Percentiles rank a stretch among this genome's conserved stretches.
These are phyloP conservation scores for Julus scandinavius DNA, from an alignment of 2,888 invertebrate species.

Conservation along the genomic window DNA sequence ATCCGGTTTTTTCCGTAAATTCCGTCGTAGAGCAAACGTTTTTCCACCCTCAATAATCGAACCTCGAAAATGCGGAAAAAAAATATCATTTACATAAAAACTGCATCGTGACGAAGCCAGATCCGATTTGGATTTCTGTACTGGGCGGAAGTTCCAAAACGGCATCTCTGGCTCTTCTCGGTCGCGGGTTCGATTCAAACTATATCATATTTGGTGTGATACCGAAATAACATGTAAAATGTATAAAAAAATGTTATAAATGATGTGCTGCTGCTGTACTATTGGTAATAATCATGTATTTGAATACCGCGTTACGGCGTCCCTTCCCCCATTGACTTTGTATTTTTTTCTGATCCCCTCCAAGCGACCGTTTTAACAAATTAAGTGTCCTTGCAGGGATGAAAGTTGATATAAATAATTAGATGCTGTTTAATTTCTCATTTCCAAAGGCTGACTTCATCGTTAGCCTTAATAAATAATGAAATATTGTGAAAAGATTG, in stretches of 20 bases:
- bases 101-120: not conserved
- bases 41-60: not conserved
- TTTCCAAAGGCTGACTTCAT: conserved; percentile 36
- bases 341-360: conserved; percentile 33
- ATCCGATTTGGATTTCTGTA: not conserved
- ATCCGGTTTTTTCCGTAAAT: not conserved
- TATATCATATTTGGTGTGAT: conserved; percentile 39
- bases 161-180: not conserved
- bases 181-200: not conserved
- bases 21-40: not conserved
- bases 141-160: not conserved
- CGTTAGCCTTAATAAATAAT: conserved; percentile 49
- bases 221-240: conserved; percentile 29
- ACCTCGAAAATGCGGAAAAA: conserved; percentile 4
- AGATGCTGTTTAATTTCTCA: conserved; percentile 51
- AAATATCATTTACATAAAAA: not conserved
- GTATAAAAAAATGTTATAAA: conserved; percentile 12
- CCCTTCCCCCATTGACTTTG: not conserved
- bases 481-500: not conserved
- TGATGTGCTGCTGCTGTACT: conserved; percentile 17
- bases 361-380: conserved; percentile 13
- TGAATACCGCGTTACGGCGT: not conserved
- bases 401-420: conserved; percentile 37
- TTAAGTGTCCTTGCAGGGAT: conserved; percentile 41
- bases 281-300: not conserved